phyloP scores from a whole-genome alignment of 2,888 invertebrate species.

The Pharmacophagus antenor region DNA sequence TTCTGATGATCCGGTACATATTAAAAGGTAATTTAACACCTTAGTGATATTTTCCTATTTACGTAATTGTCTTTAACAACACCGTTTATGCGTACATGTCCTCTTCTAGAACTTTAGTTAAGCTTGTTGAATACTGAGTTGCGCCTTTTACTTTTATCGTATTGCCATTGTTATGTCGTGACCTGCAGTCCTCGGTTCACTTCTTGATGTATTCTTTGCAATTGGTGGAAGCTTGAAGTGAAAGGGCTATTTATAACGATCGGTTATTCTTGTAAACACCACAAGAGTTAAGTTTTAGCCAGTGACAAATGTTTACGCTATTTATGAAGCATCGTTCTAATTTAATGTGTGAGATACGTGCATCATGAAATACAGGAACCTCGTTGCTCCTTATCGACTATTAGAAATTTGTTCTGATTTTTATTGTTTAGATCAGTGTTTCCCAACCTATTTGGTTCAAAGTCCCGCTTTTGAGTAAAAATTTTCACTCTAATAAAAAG shows the following conservation, averaged over 20 bases:
- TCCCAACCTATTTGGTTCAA: too few relatives aligned
- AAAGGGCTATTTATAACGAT: constrained; percentile 69
- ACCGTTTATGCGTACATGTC: background rate
- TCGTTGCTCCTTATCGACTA: too few relatives aligned
- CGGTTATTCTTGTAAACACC: constrained; percentile 48
- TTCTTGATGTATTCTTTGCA: constrained; percentile 60
- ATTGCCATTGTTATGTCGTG: constrained; percentile 51
- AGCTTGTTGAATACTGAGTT: constrained; percentile 19
- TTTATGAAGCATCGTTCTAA: background rate
- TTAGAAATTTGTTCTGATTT: too few relatives aligned
- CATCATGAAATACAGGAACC: too few relatives aligned
- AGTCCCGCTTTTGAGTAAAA: too few relatives aligned
- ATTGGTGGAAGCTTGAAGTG: constrained; percentile 58
- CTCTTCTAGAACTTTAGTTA: constrained; percentile 6
- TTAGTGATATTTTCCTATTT: background rate
- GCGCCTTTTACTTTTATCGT: constrained; percentile 31
- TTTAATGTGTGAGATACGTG: background rate
- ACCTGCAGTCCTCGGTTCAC: constrained; percentile 54
- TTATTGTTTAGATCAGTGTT: too few relatives aligned
- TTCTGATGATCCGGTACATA: background rate
- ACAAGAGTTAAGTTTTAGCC: constrained; percentile 15
- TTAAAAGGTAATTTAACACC: background rate
- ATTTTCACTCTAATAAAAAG: too few relatives aligned
- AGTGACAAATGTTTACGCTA: constrained; percentile 8
- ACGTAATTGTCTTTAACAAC: background rate